These are phyloP conservation scores for Camarhynchus parvulus DNA, from an alignment of 2,113 vertebrate species.

Conservation along the genomic window DNA sequence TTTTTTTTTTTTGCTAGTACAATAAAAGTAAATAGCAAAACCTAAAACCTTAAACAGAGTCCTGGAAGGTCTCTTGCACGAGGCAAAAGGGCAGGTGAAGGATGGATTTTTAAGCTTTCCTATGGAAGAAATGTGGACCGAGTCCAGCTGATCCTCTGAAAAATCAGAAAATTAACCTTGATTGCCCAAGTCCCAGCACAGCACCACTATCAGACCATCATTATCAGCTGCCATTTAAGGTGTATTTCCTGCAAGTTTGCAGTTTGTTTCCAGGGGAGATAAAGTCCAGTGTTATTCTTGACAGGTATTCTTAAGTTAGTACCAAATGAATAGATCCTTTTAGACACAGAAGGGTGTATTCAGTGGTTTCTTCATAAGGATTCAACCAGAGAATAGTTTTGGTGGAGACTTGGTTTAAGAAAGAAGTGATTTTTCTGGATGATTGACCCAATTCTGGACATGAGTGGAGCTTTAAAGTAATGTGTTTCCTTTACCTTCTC, in stretches of 20 bases:
- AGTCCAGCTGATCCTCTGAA: background rate
- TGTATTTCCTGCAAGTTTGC: background rate
- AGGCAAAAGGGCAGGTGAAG: background rate
- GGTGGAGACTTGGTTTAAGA: background rate
- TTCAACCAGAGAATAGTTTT: background rate
- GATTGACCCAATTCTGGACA: background rate
- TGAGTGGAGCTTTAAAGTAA: background rate
- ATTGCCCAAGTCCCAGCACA: background rate
- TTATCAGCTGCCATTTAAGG: background rate
- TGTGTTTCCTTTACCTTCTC: background rate
- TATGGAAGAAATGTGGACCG: background rate
- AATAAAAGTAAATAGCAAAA: background rate
- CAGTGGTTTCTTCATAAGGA: background rate
- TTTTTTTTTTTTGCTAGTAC: background rate
- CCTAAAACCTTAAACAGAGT: background rate
- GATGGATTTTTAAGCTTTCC: background rate
- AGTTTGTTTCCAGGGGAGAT: background rate
- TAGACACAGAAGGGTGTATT: background rate
- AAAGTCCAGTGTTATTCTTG: background rate
- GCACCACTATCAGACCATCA: background rate
- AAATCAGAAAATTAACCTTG: background rate
- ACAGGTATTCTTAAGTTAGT: background rate
- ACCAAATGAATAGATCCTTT: background rate
- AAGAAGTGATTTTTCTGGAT: background rate
- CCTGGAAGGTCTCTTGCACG: background rate